These are phyloP conservation scores for Drosophila seclusa DNA, from an alignment of 2,888 invertebrate genomes.

Conservation along the genomic window DNA sequence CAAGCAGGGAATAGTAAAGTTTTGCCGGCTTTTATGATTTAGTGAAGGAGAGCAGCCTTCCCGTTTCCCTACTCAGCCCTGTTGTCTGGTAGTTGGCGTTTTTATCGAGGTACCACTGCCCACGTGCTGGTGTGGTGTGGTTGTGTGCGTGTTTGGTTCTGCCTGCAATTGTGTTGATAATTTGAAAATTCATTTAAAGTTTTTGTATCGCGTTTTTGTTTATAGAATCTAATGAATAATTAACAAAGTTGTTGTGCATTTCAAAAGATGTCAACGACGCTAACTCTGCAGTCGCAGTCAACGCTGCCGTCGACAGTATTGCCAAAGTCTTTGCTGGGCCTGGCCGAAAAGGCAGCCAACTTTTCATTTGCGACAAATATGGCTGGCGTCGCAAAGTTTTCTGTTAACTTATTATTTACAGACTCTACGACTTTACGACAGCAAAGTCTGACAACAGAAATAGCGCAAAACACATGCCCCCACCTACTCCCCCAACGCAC, in stretches of 20 bases:
- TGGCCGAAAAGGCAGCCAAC: slow-evolving; percentile 67
- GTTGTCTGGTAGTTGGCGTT: slow-evolving; percentile 13
- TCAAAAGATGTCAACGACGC: slow-evolving; percentile 74
- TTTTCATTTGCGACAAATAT: slow-evolving; percentile 80
- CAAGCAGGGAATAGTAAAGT: slow-evolving; percentile 65
- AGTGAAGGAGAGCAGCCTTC: slow-evolving; percentile 32
- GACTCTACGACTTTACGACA: slow-evolving; percentile 64
- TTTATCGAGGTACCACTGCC: slow-evolving; percentile 59
- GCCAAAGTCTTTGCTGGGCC: slow-evolving; percentile 56
- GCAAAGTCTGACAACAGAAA: slow-evolving; percentile 46
- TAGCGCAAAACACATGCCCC: slow-evolving; percentile 28
- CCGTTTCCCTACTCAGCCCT: slow-evolving; percentile 1
- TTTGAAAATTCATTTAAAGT: slow-evolving; percentile 82
- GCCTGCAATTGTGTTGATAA: slow-evolving; percentile 82
- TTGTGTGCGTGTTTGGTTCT: slow-evolving; percentile 56
- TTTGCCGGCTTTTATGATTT: slow-evolving; percentile 78
- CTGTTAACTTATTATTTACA: slow-evolving; percentile 78
- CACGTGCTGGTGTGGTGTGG: slow-evolving; percentile 37
- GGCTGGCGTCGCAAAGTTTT: slow-evolving; percentile 73
- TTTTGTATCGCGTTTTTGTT: slow-evolving; percentile 82
- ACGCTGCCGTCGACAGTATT: slow-evolving; percentile 30
- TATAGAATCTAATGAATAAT: slow-evolving; percentile 81
- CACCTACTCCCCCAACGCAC: not conserved
- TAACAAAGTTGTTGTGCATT: slow-evolving; percentile 80
- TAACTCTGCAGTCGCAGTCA: slow-evolving; percentile 28